Evolutionary conservation across 1,140 invertebrate genomes (phyloP).

Genomic region (Hyles euphorbiae): DNA sequence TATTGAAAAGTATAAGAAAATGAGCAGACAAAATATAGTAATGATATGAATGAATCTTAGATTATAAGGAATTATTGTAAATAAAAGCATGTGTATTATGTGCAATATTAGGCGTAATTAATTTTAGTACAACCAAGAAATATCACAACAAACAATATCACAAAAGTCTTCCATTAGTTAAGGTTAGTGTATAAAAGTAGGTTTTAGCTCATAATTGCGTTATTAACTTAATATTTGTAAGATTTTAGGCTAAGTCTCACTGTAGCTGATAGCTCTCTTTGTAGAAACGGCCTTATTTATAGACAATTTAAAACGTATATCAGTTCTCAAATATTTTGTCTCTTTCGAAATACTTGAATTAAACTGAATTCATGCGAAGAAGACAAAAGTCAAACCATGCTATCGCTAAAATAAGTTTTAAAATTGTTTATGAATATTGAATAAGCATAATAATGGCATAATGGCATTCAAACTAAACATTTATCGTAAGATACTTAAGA

Average conservation of each 20-base stretch:
- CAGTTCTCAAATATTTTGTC: not conserved
- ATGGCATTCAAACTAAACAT: not conserved
- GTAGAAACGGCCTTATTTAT: not conserved
- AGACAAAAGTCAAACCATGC: not conserved
- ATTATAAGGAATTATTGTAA: no score
- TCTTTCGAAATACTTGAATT: no score
- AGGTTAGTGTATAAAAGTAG: slow-evolving; percentile 1
- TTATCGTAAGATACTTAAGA: no score
- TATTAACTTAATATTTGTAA: not conserved
- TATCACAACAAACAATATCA: slow-evolving; percentile 62
- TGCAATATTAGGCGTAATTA: no score
- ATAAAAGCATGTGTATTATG: no score
- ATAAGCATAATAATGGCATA: no score
- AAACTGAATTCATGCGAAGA: not conserved
- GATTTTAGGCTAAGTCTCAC: no score
- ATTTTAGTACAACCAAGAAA: slow-evolving; percentile 53
- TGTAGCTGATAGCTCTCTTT: no score
- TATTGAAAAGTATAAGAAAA: no score
- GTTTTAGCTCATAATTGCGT: not conserved
- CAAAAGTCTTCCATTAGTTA: slow-evolving; percentile 56
- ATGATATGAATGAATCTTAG: no score
- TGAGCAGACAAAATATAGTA: no score
- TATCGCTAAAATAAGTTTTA: no score
- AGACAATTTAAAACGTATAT: not conserved
- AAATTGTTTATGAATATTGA: not conserved